Evolutionary conservation across 2,797 vertebrate genomes (phyloP).

Genomic region (Halcyon chelicuti): DNA sequence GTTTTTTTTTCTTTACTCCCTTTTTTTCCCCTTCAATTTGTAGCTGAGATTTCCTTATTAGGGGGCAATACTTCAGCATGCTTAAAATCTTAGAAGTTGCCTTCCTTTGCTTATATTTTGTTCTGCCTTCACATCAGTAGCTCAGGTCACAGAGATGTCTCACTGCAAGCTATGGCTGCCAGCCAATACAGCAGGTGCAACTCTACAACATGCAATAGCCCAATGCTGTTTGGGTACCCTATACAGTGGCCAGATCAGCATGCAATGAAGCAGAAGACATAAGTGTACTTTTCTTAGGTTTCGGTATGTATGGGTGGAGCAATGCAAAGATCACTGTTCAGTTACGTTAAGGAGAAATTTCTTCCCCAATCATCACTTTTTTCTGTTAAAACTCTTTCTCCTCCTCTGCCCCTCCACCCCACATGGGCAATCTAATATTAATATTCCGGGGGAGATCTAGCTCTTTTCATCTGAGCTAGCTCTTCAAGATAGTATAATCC

Average conservation of each 20-base stretch:
- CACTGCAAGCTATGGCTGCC: background rate
- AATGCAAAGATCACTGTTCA: background rate
- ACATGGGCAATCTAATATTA: background rate
- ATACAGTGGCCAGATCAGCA: background rate
- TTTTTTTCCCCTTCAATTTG: rapidly evolving
- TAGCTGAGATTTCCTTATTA: background rate
- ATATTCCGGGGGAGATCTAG: background rate
- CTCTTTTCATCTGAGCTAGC: background rate
- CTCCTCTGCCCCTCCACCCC: rapidly evolving
- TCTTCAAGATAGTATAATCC: background rate
- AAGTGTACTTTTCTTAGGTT: background rate
- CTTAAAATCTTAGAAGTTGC: background rate
- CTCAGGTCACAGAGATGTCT: background rate
- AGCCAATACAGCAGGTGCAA: background rate
- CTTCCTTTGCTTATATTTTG: background rate
- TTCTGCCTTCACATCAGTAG: background rate
- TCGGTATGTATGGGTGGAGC: background rate
- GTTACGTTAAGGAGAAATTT: background rate
- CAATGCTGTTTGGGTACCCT: background rate
- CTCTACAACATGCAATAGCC: rapidly evolving
- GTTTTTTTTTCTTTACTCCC: no score
- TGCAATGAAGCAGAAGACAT: background rate
- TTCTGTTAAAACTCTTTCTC: background rate
- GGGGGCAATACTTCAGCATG: background rate
- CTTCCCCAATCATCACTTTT: background rate